A percentile compares a stretch with the other conserved stretches of the same genome.
These are phyloP conservation scores for Macquaria ambigua DNA, from an alignment of 2,113 vertebrate species.

Conservation along the genomic window DNA sequence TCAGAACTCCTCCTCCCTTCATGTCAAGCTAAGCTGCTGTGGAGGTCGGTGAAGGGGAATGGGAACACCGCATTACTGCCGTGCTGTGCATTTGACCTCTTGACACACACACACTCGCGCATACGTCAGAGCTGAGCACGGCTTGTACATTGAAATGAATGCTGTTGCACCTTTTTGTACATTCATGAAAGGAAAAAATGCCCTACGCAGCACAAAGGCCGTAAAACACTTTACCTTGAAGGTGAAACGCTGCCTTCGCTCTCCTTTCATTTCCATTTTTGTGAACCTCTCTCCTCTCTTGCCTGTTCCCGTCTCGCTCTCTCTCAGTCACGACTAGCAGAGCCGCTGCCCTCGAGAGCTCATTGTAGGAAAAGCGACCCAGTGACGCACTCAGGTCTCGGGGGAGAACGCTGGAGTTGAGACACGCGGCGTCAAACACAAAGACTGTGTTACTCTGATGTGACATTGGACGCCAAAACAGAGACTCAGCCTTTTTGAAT, in stretches of 20 bases:
- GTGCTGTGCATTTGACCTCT: constrained; percentile 37
- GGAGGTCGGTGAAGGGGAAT: constrained; percentile 42
- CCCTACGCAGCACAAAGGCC: constrained; percentile 3
- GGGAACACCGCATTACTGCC: constrained; percentile 17
- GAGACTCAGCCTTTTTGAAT: too few species aligned
- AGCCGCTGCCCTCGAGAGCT: constrained; percentile 47
- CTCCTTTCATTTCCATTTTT: background rate
- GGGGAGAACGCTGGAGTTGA: constrained; percentile 36
- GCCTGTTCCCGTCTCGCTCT: background rate
- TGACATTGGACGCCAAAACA: background rate
- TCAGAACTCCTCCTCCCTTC: constrained; percentile 2
- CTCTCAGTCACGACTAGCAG: constrained; percentile 42
- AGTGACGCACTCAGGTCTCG: constrained; percentile 54
- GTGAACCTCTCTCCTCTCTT: background rate
- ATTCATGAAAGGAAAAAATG: constrained; percentile 34
- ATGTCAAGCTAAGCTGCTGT: constrained; percentile 32
- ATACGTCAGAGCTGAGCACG: constrained; percentile 44
- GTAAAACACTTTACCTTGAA: constrained; percentile 54
- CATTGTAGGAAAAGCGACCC: constrained; percentile 30
- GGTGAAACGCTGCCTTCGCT: constrained; percentile 28
- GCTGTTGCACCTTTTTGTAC: constrained; percentile 19
- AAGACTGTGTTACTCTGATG: background rate
- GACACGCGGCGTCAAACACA: constrained; percentile 17
- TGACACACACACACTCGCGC: constrained; percentile 3
- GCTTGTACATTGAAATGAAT: constrained; percentile 39